phyloP scores from a whole-genome alignment of 2,113 vertebrate genomes.

The Sigmodon hispidus region DNA sequence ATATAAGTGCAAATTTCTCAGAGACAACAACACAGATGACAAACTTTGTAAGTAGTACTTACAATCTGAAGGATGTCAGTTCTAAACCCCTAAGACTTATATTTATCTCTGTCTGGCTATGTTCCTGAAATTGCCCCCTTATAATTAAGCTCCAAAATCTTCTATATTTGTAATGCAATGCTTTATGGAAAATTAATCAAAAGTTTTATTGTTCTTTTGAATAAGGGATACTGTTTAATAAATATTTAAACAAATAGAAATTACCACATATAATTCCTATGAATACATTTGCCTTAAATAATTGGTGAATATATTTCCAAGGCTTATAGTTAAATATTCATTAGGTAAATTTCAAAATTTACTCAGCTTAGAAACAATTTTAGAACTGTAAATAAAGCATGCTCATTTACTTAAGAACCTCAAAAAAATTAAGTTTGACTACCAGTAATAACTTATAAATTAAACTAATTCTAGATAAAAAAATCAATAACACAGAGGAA shows the following conservation, averaged over 20 bases:
- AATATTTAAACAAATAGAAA: constrained; percentile 44
- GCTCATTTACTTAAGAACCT: constrained; percentile 8
- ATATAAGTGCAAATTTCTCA: background rate
- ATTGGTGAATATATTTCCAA: background rate
- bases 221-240: background rate
- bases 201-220: constrained; percentile 16
- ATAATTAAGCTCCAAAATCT: background rate
- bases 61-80: background rate
- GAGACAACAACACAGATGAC: background rate
- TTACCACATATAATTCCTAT: background rate
- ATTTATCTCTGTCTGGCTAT: background rate
- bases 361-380: constrained; percentile 41
- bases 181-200: background rate
- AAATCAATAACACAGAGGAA: background rate
- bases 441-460: background rate
- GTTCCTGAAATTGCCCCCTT: background rate
- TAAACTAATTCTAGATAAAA: constrained; percentile 13
- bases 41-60: background rate
- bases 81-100: background rate
- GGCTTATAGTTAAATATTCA: background rate
- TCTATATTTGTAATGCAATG: background rate
- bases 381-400: constrained; percentile 20
- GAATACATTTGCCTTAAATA: constrained; percentile 43
- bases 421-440: background rate
- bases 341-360: constrained; percentile 6